A percentile compares a stretch with the other conserved stretches of the same genome.
These are phyloP conservation scores for Salarias fasciatus DNA, from an alignment of 2,797 vertebrate genomes.

Conservation along the genomic window DNA sequence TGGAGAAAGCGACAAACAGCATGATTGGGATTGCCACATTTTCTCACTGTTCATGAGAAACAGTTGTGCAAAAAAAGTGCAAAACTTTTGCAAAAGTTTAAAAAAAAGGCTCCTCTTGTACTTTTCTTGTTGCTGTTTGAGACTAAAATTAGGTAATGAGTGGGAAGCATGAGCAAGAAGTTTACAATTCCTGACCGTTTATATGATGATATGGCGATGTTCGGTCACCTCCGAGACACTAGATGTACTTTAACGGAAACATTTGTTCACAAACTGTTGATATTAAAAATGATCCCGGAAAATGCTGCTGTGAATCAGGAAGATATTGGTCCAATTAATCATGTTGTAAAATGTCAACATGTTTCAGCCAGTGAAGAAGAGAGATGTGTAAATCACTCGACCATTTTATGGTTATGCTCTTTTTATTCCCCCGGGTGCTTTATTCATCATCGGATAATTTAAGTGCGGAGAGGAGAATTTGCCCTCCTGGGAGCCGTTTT, in stretches of 20 bases:
- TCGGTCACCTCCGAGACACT: no score
- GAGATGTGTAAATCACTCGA: no score
- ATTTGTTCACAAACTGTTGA: no score
- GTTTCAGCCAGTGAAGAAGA: no score
- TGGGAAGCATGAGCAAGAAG: conserved; percentile 6
- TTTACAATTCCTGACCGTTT: neutral
- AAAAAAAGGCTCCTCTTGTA: neutral
- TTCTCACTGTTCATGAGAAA: neutral
- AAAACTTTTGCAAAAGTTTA: conserved; percentile 3
- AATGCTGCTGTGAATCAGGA: no score
- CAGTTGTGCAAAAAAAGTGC: neutral
- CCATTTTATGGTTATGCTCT: neutral
- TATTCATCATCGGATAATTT: neutral
- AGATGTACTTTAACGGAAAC: no score
- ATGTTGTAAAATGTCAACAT: no score
- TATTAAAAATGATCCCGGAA: no score
- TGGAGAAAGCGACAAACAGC: neutral
- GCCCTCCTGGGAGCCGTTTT: neutral
- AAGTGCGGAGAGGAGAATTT: neutral
- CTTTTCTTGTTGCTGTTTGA: conserved; percentile 14
- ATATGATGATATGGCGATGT: no score
- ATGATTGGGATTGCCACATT: conserved; percentile 15
- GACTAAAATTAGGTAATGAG: conserved; percentile 8
- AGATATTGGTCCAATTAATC: no score
- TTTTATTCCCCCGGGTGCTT: neutral